Base-by-base conservation (phyloP, 2,113 vertebrate genomes). In the Hepsetus odoe region DNA sequence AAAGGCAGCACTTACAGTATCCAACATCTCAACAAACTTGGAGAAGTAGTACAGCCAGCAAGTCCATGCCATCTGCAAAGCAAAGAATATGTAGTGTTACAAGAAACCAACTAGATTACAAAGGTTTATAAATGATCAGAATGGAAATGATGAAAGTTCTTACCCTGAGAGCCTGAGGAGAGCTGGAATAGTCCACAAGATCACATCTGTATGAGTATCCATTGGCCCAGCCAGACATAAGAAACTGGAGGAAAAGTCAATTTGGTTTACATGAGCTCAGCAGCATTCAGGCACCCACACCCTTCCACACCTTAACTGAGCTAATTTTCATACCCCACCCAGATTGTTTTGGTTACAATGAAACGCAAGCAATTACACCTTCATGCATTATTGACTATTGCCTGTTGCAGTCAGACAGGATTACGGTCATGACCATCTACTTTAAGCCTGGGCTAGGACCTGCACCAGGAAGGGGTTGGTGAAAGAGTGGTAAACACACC, bases 41-140 rank as follows among this genome's bases (percentile, higher is more conserved):
- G 95, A 96, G 88, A 96, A 94, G 87, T 91, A 96, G 85, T 94
- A 96, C 61, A 96, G 88, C 94, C 95, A 96, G 79, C 95, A 96
- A 75, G 90, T 91, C 84, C 90, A 91, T 49, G 90, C 92, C 95
- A 96, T 96, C 95, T 96, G 83, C 38, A 71, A 53, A 55, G 3
- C 40, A 58, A 67, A 1, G 22, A 2, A 69, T 0, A 20, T 40
- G 28, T 13, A 1, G 1, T 16, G 4, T 49, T 5, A 1, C 3
- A 40, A 28, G 42, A 26, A 44, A 44, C 16, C 40, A 42, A 42
- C 1, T 42, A 42, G 33, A 66, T 18, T n/a, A 72, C 24, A 18
- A n/a, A 46, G 22, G 13, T 33, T 2, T 10, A 42, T 26, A 2
- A 40, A 4, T 56, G n/a, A 22, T 46, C 44, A 5, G 18, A 24